Conservation (phyloP, 2,888 invertebrate species). For the Callimorpha dominula region DNA sequence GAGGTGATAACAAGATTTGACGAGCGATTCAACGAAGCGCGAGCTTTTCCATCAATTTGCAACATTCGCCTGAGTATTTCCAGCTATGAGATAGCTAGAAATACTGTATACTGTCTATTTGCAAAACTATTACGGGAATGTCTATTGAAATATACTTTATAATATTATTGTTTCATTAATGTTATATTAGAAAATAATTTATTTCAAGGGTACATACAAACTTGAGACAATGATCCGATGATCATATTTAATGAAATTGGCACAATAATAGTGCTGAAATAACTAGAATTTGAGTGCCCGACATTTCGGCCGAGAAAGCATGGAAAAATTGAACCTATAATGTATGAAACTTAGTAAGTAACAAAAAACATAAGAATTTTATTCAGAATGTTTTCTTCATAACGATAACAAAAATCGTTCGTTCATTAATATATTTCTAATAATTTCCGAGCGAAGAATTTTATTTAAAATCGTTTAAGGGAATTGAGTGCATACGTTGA, state of each 20-base stretch:
- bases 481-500: neutral
- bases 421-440: neutral
- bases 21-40: constrained; percentile 57
- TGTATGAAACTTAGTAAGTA: neutral
- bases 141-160: neutral
- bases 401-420: neutral
- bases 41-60: constrained; percentile 53
- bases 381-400: neutral
- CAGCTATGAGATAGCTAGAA: no score
- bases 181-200: neutral
- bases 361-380: neutral
- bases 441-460: neutral
- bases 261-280: neutral
- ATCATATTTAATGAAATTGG: neutral
- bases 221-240: neutral
- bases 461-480: neutral
- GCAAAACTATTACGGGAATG: neutral
- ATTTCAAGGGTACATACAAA: neutral
- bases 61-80: constrained; percentile 24
- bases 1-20: constrained; percentile 72
- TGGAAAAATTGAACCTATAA: no score
- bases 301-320: no score
- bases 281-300: no score
- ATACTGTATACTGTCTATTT: no score
- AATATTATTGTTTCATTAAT: neutral